Evolutionary conservation across 1,140 invertebrate species (phyloP), one percentile per base, ranked within the genome.

Genomic region (Zaprionus lachaisei): DNA sequence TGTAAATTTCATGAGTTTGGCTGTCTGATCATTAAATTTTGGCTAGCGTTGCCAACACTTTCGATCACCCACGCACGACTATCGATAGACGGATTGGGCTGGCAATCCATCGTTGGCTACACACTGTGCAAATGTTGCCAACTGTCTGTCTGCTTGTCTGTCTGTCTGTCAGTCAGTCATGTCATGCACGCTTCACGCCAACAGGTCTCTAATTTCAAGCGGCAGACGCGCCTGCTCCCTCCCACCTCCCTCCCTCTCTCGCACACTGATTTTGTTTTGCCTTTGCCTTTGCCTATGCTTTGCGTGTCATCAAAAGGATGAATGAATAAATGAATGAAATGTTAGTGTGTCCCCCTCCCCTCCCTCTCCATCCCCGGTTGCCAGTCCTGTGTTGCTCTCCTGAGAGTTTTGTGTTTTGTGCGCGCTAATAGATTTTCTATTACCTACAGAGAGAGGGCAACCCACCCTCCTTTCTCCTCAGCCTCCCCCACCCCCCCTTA

Each of bases 351-450:
- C 56, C 20, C 7, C 15, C 20, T 5, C 54, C 5, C 28, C 9
- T 49, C 49, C 11, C 14, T 24, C 22, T 49, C 6, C n/a, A 56
- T 22, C 14, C 24, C 15, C 28, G n/a, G 15, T 24, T 37, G n/a
- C n/a, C 28, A 26, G 14, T 14, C 14, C 17, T 24, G 12, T 12
- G 5, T 12, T 31, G 49, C 58, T 78, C 75, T 73, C 71, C 26
- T 37, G 75, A 73, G 70, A 72, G 26, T 78, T 78, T 56, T 63
- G n/a, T 70, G 55, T 72, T 61, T 75, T 81, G 77, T 72, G 54
- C 60, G 60, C 79, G 81, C 85, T 89, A 89, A 89, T 89, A 89
- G 85, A 84, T 89, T 89, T 89, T 71, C 79, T 90, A 89, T 89
- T 90, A 87, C 74, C 79, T 54, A 51, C 37, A 61, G 9, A 56